Conservation (phyloP, 2,113 vertebrate species). For the Grus americana region DNA sequence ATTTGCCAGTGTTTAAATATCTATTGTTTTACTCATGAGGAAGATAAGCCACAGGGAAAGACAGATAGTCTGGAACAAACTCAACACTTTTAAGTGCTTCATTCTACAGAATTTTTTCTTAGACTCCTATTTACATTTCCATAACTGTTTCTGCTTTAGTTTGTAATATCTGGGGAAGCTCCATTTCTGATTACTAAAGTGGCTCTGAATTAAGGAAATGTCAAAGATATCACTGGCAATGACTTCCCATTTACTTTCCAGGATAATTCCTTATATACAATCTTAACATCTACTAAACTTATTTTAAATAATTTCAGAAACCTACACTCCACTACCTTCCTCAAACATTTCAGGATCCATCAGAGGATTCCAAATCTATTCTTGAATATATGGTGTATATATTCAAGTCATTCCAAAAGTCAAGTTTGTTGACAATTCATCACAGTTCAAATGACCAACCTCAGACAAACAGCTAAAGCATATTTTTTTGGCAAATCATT, state of each 20-base stretch:
- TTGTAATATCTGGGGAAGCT: not conserved
- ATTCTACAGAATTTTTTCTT: not conserved
- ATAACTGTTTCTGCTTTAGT: not conserved
- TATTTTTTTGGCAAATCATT: not conserved
- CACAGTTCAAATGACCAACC: not conserved
- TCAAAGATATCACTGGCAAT: not conserved
- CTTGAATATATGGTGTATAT: not conserved
- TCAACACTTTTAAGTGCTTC: not conserved
- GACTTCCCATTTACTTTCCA: not conserved
- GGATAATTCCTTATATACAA: not conserved
- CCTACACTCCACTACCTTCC: not conserved
- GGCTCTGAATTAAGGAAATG: not conserved
- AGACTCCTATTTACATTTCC: not conserved
- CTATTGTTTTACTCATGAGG: not conserved
- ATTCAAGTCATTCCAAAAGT: not conserved
- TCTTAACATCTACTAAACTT: not conserved
- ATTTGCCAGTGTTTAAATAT: not conserved
- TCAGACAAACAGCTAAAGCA: not conserved
- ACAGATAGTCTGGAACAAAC: not conserved
- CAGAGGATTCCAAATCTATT: not conserved
- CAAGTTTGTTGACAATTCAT: not conserved
- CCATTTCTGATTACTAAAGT: not conserved
- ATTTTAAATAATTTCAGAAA: not conserved
- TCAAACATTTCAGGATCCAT: not conserved
- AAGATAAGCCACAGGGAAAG: not conserved